Evolutionary conservation across 2,113 vertebrate species (phyloP).

Genomic region (Heloderma charlesbogerti): DNA sequence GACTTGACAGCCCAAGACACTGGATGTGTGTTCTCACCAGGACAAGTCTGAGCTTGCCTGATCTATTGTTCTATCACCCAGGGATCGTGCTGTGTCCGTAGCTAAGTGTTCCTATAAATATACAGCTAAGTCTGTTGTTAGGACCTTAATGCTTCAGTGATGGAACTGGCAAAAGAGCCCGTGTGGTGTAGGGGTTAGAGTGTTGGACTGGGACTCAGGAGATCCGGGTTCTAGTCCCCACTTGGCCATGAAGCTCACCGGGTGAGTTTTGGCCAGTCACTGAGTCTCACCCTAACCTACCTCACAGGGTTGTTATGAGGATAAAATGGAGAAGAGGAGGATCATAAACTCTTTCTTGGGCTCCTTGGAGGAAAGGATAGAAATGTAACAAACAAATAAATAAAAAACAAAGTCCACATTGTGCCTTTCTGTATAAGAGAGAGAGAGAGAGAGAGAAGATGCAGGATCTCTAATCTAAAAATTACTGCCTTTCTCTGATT

Average conservation of each 20-base stretch:
- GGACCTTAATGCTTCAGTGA: not conserved
- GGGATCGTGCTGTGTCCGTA: not conserved
- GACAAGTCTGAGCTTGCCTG: not conserved
- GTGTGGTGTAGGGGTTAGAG: too few species aligned
- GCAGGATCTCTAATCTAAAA: not conserved
- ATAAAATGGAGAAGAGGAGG: too few species aligned
- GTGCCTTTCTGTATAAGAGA: not conserved
- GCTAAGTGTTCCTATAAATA: slow-evolving; percentile 10
- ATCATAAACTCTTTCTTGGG: too few species aligned
- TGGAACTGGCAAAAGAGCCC: not conserved
- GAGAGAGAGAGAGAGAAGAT: not conserved
- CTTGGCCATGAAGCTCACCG: too few species aligned
- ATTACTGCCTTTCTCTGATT: not conserved
- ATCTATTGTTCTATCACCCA: not conserved
- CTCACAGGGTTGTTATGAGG: too few species aligned
- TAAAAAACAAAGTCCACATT: not conserved
- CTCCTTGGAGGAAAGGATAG: too few species aligned
- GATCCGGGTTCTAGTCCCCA: too few species aligned
- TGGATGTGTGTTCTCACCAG: not conserved
- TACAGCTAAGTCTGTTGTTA: not conserved
- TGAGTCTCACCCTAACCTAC: too few species aligned
- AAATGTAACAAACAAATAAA: too few species aligned
- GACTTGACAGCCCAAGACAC: too few species aligned
- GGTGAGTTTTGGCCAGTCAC: too few species aligned
- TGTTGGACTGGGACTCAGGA: too few species aligned